Evolutionary conservation across 2,113 vertebrate genomes (phyloP).

Genomic region (Chunga burmeisteri): DNA sequence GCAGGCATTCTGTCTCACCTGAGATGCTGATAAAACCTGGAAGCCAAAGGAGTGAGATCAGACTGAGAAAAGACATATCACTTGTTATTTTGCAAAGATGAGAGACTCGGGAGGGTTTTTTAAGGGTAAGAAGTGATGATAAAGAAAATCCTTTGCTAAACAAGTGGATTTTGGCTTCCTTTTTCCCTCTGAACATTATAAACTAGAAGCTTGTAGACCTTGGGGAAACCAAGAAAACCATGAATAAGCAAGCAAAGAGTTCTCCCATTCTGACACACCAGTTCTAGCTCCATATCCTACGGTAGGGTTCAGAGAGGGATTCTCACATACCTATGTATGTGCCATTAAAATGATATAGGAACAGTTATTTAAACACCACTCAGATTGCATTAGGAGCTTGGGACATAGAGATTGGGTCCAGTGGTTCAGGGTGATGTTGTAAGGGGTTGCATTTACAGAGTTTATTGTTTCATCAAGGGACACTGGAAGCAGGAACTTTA

Average conservation of each 20-base stretch:
- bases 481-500: background rate
- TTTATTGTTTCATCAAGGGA: background rate
- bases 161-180: background rate
- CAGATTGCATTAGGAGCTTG: background rate
- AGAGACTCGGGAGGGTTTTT: background rate
- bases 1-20: constrained; percentile 51
- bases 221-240: background rate
- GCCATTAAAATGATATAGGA: background rate
- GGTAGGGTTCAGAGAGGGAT: background rate
- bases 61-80: constrained; percentile 31
- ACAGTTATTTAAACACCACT: background rate
- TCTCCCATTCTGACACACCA: background rate
- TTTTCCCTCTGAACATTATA: background rate
- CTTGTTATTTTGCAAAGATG: constrained; percentile 2
- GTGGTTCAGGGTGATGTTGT: background rate
- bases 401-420: background rate
- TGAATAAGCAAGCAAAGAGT: background rate
- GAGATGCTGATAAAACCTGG: constrained; percentile 50
- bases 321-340: background rate
- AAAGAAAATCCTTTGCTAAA: background rate
- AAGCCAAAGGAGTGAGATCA: constrained; percentile 17
- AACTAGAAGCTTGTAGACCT: background rate
- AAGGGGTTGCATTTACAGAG: background rate
- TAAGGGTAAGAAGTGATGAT: background rate
- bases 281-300: background rate